Base-by-base conservation (phyloP, 2,888 invertebrate species). In the Epirrhoe alternata region DNA sequence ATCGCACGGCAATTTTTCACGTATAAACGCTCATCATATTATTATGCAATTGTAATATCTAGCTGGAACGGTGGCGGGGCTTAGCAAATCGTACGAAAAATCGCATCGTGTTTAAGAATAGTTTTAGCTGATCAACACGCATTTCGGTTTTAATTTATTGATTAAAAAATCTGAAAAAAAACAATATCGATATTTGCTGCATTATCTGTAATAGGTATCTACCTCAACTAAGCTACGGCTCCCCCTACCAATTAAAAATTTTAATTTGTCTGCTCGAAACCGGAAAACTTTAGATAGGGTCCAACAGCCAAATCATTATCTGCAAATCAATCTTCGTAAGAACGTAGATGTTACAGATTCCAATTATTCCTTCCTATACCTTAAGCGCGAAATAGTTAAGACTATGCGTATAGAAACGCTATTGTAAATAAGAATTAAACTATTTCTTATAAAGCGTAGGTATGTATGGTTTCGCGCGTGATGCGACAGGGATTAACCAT, bases 281-380 rank as follows among this genome's bases (percentile, higher is more conserved):
- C 38, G 35, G 6, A 56, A 64, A 68, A 68, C 53, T 68, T 68
- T 57, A 51, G 61, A 60, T 62, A 55, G 59, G 52, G 59, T 45
- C 58, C 57, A 61, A 68, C 54, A 66, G 59, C 61, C 49, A 65
- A 59, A 64, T 64, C 65, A 69, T 73, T 61, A 49, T 66, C 59
- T 62, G 24, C 42, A 53, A 69, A 72, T 72, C 72, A 70, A 70
- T 72, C 69, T 70, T 65, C 64, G 64, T 69, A 54, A 52, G 50
- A 64, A 69, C 61, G 56, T 64, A 64, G 58, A 66, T 69, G 68
- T 66, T 64, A 53, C 69, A 68, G 66, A 68, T 66, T 71, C 69
- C 69, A 71, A 72, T 74, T 74, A 72, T 72, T 71, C 66, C 63
- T 55, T 51, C 65, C 65, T 66, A 64, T 67, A 71, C 68, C 71